Evolutionary conservation across 2,888 invertebrate genomes (phyloP).

Genomic region (Aelia acuminata): DNA sequence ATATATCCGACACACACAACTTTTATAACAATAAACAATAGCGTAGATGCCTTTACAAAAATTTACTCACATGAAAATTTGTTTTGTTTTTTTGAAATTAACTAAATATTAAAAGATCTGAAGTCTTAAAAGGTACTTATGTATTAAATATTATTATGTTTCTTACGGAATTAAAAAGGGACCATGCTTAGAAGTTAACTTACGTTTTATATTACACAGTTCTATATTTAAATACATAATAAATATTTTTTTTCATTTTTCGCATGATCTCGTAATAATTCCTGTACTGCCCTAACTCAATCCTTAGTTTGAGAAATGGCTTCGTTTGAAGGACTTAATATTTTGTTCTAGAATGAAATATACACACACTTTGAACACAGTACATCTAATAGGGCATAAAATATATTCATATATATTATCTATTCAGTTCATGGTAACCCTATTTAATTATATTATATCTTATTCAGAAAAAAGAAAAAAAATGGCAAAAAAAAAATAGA

Average conservation of each 20-base stretch:
- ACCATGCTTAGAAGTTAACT: slow-evolving; percentile 33
- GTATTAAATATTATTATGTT: neutral
- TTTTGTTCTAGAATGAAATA: slow-evolving; percentile 57
- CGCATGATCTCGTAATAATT: slow-evolving; percentile 48
- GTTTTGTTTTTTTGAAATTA: slow-evolving; percentile 46
- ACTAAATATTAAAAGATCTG: slow-evolving; percentile 40
- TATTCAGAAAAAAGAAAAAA: slow-evolving; percentile 40
- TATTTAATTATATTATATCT: slow-evolving; percentile 60
- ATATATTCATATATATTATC: slow-evolving; percentile 61
- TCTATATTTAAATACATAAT: slow-evolving; percentile 52
- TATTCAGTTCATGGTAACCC: slow-evolving; percentile 65
- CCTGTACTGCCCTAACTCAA: neutral
- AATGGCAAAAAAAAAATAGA: neutral
- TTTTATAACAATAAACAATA: slow-evolving; percentile 53
- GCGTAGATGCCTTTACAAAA: neutral
- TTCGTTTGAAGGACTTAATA: slow-evolving; percentile 9
- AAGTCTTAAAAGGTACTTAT: slow-evolving; percentile 52
- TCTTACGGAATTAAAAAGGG: slow-evolving; percentile 37
- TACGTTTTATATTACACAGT: slow-evolving; percentile 28
- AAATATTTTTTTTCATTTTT: slow-evolving; percentile 35
- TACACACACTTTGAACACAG: slow-evolving; percentile 60
- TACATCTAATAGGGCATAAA: slow-evolving; percentile 60
- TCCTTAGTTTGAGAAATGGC: neutral
- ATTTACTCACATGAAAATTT: slow-evolving; percentile 18
- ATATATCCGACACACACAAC: slow-evolving; percentile 11